Evolutionary conservation across 1,140 invertebrate genomes (phyloP).

Genomic region (Aphaenogaster rudis): DNA sequence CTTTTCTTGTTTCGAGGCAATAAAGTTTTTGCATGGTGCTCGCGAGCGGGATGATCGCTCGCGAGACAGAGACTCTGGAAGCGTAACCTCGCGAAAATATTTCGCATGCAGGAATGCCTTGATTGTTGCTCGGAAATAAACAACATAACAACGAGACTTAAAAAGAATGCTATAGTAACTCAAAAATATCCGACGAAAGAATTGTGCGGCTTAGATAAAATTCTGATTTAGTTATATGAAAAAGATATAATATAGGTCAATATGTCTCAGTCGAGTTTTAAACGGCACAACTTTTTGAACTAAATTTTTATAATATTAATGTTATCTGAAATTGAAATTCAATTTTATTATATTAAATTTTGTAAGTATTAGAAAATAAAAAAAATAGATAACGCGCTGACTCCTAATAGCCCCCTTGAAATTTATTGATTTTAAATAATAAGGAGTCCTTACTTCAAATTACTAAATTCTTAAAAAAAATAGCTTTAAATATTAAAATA

Average conservation of each 20-base stretch:
- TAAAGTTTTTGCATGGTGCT: conserved; percentile 56
- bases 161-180: background rate
- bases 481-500: conserved; percentile 4
- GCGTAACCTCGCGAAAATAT: conserved; percentile 52
- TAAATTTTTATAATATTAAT: background rate
- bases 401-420: no score
- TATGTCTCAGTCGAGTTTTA: background rate
- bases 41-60: conserved; percentile 42
- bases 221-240: background rate
- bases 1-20: conserved; percentile 62
- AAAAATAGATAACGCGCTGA: no score
- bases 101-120: conserved; percentile 56
- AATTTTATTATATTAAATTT: background rate
- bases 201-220: background rate
- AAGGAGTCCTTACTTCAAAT: no score
- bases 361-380: background rate
- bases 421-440: no score
- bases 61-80: conserved; percentile 31
- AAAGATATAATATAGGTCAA: background rate
- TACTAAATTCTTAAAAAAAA: background rate
- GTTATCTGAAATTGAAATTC: background rate
- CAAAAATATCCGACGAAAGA: conserved; percentile 4
- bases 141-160: background rate
- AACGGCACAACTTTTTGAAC: background rate
- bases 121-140: conserved; percentile 37